Evolutionary conservation across 2,797 vertebrate genomes (phyloP).

Genomic region (Tenualosa ilisha): DNA sequence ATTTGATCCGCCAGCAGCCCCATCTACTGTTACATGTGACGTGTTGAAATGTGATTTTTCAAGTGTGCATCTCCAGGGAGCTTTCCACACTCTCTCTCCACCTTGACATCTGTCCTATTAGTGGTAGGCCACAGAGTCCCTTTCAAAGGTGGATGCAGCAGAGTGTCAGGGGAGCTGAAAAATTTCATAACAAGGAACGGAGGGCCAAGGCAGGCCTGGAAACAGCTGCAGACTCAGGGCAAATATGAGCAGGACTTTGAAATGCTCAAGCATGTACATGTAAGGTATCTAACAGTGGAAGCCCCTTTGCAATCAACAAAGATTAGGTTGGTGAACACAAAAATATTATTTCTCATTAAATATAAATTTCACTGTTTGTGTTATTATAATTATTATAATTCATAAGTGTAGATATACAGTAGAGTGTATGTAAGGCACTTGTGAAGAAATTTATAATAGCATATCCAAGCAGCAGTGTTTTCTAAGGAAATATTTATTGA

Average conservation of each 20-base stretch:
- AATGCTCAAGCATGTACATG: background rate
- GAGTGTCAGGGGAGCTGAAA: background rate
- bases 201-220: background rate
- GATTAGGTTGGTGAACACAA: background rate
- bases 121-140: slow-evolving; percentile 17
- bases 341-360: background rate
- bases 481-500: slow-evolving; percentile 72
- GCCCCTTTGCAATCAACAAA: background rate
- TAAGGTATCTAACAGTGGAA: background rate
- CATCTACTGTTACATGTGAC: slow-evolving; percentile 31
- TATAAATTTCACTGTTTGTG: background rate
- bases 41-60: slow-evolving; percentile 44
- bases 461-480: slow-evolving; percentile 33
- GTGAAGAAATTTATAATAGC: slow-evolving; percentile 2
- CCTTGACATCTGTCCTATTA: slow-evolving; percentile 40
- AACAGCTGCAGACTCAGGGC: slow-evolving; percentile 11
- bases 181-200: slow-evolving; percentile 5
- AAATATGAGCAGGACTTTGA: background rate
- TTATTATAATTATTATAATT: background rate
- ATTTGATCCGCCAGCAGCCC: background rate
- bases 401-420: background rate
- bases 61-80: slow-evolving; percentile 19
- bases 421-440: background rate
- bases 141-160: slow-evolving; percentile 35
- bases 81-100: background rate